Percentiles rank a stretch among this genome's conserved stretches.
Conservation (phyloP, 2,113 vertebrate genomes). For the Tupaia chinensis region DNA sequence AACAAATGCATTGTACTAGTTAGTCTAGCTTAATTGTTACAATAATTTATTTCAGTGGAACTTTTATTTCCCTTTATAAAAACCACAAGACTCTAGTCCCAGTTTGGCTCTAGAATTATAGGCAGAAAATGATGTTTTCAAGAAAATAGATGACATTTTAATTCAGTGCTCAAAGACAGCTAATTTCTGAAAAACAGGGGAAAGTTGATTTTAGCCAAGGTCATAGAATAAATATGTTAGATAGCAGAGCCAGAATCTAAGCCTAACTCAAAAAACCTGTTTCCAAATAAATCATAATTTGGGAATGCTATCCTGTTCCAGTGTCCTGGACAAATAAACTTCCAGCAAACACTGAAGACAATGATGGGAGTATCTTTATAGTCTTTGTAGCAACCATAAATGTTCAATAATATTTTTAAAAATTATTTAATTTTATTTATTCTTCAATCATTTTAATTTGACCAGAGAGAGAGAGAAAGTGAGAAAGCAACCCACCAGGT, state of each 20-base stretch:
- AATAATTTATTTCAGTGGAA: conserved; percentile 1
- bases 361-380: neutral
- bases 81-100: neutral
- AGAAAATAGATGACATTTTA: conserved; percentile 42
- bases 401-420: neutral
- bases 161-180: conserved; percentile 39
- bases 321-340: neutral
- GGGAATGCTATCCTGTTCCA: neutral
- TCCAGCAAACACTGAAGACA: neutral
- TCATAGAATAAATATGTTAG: neutral
- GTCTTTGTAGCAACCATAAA: neutral
- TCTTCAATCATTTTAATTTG: too few relatives aligned
- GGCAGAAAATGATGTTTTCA: neutral
- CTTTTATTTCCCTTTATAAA: neutral
- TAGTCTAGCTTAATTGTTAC: neutral
- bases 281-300: neutral
- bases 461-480: too few relatives aligned
- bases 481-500: too few relatives aligned
- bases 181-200: conserved; percentile 25
- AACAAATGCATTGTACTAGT: neutral
- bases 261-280: neutral
- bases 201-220: neutral
- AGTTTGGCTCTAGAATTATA: conserved; percentile 13
- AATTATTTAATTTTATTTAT: too few relatives aligned
- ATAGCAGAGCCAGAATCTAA: neutral